phyloP scores from a whole-genome alignment of 2,113 vertebrate species.

The Sylvietta virens region DNA sequence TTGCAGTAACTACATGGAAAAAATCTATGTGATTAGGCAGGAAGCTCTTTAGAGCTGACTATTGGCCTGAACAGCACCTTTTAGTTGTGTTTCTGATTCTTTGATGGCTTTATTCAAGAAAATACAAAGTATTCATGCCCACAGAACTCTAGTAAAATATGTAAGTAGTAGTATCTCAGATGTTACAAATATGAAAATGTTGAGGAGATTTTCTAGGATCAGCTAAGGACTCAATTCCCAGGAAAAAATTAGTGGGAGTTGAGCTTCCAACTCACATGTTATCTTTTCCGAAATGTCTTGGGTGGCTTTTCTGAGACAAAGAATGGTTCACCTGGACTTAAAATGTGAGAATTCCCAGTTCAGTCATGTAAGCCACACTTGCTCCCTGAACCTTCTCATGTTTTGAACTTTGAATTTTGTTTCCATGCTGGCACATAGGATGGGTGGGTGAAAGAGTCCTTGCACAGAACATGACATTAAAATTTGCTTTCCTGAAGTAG shows the following conservation, averaged over 20 bases:
- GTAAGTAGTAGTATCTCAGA: not conserved
- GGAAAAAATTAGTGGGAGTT: slow-evolving; percentile 4
- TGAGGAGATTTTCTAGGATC: not conserved
- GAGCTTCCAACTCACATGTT: not conserved
- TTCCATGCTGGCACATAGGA: not conserved
- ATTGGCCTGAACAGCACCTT: not conserved
- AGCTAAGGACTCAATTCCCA: not conserved
- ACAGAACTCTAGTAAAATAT: not conserved
- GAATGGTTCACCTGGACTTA: not conserved
- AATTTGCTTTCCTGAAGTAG: not conserved
- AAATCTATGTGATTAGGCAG: not conserved
- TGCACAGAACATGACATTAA: not conserved
- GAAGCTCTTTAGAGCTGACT: not conserved
- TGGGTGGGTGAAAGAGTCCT: not conserved
- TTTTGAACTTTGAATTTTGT: not conserved
- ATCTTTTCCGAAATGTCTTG: not conserved
- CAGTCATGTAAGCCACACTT: not conserved
- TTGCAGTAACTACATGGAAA: not conserved
- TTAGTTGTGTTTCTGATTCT: not conserved
- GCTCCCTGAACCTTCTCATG: not conserved
- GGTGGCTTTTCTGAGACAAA: not conserved
- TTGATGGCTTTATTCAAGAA: not conserved
- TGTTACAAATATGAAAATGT: not conserved
- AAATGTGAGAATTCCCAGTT: not conserved
- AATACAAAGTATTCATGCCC: not conserved